A percentile compares a stretch with the other conserved stretches of the same genome.
Conservation (phyloP, 2,888 invertebrate genomes). For the Entomobrya proxima region DNA sequence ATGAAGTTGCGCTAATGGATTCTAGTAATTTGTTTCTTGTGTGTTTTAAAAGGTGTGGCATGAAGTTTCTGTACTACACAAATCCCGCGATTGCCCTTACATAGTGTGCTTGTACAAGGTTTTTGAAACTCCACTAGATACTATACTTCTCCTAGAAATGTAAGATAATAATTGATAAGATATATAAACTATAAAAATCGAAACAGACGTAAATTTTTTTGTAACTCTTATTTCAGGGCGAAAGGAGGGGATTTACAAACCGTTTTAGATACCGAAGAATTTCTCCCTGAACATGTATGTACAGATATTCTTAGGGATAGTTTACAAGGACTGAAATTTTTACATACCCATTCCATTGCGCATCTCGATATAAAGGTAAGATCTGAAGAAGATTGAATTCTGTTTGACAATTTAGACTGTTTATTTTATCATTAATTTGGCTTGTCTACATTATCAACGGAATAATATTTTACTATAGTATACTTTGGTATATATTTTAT, state of each 20-base stretch:
- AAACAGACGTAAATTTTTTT: neutral
- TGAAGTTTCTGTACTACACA: constrained; percentile 93
- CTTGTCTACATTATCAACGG: too few species aligned
- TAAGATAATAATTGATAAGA: constrained; percentile 78
- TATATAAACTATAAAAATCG: neutral
- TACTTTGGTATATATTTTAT: constrained; percentile 5
- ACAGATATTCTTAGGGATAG: constrained; percentile 92
- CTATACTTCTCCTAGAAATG: constrained; percentile 93
- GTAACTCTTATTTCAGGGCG: constrained; percentile 81
- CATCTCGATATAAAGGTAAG: constrained; percentile 91
- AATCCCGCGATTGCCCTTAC: constrained; percentile 88
- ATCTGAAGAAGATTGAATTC: too few species aligned
- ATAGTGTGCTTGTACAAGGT: constrained; percentile 95
- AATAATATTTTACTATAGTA: too few species aligned
- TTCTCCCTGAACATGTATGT: constrained; percentile 88
- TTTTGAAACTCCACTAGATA: constrained; percentile 83
- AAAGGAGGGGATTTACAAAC: constrained; percentile 97
- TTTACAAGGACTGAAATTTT: constrained; percentile 91
- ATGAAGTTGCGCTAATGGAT: neutral
- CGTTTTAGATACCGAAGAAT: constrained; percentile 90
- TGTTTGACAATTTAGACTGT: neutral
- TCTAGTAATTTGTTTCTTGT: constrained; percentile 81
- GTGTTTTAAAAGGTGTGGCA: constrained; percentile 86
- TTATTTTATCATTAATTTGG: too few species aligned
- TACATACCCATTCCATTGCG: constrained; percentile 94